phyloP scores from a whole-genome alignment of 1,140 invertebrate genomes.

The Heliconius nattereri region DNA sequence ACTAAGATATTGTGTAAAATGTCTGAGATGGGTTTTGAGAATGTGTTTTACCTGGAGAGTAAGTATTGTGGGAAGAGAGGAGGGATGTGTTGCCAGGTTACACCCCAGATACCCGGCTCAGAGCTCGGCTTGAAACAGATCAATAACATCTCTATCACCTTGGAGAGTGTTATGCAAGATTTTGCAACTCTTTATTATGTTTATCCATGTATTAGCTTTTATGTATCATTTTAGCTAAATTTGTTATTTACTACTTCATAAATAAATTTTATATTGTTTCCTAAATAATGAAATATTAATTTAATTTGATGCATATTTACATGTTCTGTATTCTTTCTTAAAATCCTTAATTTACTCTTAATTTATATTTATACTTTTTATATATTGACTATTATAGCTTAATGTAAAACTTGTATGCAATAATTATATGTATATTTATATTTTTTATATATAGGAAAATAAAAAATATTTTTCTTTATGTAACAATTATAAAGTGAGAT shows the following conservation, averaged over 20 bases:
- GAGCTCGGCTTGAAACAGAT: slow-evolving; percentile 61
- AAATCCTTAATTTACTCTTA: no score
- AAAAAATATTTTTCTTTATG: no score
- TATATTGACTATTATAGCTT: no score
- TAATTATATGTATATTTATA: no score
- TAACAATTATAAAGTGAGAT: no score
- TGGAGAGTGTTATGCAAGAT: slow-evolving; percentile 73
- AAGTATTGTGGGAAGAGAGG: slow-evolving; percentile 65
- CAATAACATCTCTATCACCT: slow-evolving; percentile 75
- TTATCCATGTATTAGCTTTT: background rate
- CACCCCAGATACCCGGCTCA: slow-evolving; percentile 61
- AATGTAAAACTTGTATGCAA: no score
- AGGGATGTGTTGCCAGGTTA: slow-evolving; percentile 76
- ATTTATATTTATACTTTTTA: no score
- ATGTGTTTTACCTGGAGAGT: slow-evolving; percentile 81
- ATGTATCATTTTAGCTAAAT: background rate
- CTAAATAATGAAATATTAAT: no score
- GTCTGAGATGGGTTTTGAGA: slow-evolving; percentile 80
- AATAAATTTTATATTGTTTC: no score
- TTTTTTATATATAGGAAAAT: no score
- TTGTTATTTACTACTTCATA: no score
- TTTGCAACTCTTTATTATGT: slow-evolving; percentile 23
- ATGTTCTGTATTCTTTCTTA: background rate
- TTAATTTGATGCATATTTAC: background rate
- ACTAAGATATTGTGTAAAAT: slow-evolving; percentile 51